A percentile compares a stretch with the other conserved stretches of the same genome.
phyloP scores from a whole-genome alignment of 2,113 vertebrate genomes.

The Zapus hudsonius region DNA sequence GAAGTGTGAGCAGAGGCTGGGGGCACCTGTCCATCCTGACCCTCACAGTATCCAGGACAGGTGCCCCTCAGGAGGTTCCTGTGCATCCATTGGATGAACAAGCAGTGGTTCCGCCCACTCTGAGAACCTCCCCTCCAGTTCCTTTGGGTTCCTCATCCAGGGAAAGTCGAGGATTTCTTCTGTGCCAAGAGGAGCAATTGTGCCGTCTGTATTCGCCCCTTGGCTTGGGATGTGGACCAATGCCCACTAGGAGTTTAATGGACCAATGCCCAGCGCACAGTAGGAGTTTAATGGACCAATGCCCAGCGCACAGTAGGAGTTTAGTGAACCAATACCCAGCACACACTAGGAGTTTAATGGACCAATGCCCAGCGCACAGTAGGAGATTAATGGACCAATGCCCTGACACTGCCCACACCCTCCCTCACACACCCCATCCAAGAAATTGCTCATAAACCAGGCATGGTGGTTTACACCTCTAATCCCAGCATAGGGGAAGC shows the following conservation, averaged over 20 bases:
- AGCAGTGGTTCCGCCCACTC: neutral
- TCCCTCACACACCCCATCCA: fast-evolving
- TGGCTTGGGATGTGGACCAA: neutral
- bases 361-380: no score
- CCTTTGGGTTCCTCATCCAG: neutral
- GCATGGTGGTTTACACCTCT: neutral
- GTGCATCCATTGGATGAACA: neutral
- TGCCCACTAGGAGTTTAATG: no score
- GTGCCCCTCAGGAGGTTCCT: fast-evolving
- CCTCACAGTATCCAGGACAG: neutral
- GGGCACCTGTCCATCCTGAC: neutral
- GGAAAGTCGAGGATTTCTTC: neutral
- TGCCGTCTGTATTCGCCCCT: fast-evolving
- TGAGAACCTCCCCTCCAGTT: neutral
- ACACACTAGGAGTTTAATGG: no score
- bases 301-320: no score
- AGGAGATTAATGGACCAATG: no score
- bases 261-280: no score
- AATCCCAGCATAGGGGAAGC: neutral
- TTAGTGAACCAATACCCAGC: no score
- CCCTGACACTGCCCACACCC: fast-evolving
- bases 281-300: no score
- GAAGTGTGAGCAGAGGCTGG: fast-evolving
- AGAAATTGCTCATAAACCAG: neutral
- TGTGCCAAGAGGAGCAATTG: neutral